These are phyloP conservation scores for Mylabris phalerata DNA, from an alignment of 1,140 invertebrate genomes.

Conservation along the genomic window DNA sequence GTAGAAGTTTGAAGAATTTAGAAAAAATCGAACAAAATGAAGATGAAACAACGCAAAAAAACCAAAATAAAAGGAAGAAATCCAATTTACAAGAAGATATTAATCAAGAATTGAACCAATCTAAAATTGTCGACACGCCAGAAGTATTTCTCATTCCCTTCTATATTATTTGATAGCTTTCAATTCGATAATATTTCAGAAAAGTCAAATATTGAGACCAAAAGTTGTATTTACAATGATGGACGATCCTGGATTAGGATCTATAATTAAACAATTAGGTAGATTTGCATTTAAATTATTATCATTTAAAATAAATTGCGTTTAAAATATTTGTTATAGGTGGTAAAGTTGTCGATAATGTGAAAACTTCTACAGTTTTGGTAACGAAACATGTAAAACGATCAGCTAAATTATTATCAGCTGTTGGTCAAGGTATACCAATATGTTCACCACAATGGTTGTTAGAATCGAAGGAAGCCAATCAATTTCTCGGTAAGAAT, in stretches of 20 bases:
- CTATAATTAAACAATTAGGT: constrained; percentile 32
- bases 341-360: constrained; percentile 35
- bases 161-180: background rate
- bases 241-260: constrained; percentile 33
- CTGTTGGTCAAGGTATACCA: constrained; percentile 44
- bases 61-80: background rate
- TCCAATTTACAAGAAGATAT: background rate
- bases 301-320: background rate
- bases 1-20: constrained; percentile 1
- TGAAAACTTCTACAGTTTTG: constrained; percentile 43
- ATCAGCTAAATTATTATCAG: constrained; percentile 47
- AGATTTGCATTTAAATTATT: background rate
- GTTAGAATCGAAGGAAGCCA: constrained; percentile 42
- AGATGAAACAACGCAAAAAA: background rate
- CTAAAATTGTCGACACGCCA: background rate
- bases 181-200: constrained; percentile 11
- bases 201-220: constrained; percentile 26
- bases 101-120: too few species aligned
- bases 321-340: constrained; percentile 22
- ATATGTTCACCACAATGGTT: constrained; percentile 47
- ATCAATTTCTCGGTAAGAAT: constrained; percentile 40
- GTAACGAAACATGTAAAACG: constrained; percentile 45
- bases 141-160: background rate
- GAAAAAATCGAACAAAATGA: background rate
- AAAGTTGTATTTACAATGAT: constrained; percentile 41